Base-by-base conservation (phyloP, 2,888 invertebrate genomes). In the Plemyria rubiginata region DNA sequence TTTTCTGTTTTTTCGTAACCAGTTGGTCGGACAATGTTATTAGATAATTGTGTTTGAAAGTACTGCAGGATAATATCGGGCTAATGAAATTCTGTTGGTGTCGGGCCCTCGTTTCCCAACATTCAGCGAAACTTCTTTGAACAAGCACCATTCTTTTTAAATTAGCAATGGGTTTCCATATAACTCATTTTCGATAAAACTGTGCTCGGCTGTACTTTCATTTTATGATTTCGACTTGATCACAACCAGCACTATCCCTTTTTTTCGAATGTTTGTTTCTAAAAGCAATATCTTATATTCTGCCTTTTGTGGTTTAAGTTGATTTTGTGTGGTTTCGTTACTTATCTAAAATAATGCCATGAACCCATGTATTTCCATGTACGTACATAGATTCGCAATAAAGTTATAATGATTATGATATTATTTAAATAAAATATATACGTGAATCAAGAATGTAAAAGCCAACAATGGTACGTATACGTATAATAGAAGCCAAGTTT, bases 1-100 rank as follows among this genome's bases (percentile, higher is more conserved):
- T 71, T 59, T 67, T 67, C 49, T 65, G 59, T 69, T 68, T 68
- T 71, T 66, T 72, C 69, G 70, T 74, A 70, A 73, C 64, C 68
- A 65, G 65, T 69, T 62, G 61, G 62, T 63, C 61, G 63, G 65
- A 51, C 60, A 54, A 60, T 68, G 67, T 65, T n/a, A n/a, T n/a
- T 68, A 59, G 71, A 65, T 72, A 73, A 71, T 76, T 70, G 64
- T 74, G 72, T 77, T 77, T 67, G 70, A 65, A 73, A 70, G 68
- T 71, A 65, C 67, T 65, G 59, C 57, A 56, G 69, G 66, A 73
- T 71, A 75, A 74, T 66, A 71, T 69, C 49, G 53, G 62, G 66
- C 61, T 76, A 74, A 74, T 74, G 72, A 77, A 74, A 78, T 76
- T 76, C 68, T 60, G 68, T 63, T 61, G 64, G 66, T 64, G 63